Evolutionary conservation across 2,113 vertebrate species (phyloP).

Genomic region (Penelope pileata): DNA sequence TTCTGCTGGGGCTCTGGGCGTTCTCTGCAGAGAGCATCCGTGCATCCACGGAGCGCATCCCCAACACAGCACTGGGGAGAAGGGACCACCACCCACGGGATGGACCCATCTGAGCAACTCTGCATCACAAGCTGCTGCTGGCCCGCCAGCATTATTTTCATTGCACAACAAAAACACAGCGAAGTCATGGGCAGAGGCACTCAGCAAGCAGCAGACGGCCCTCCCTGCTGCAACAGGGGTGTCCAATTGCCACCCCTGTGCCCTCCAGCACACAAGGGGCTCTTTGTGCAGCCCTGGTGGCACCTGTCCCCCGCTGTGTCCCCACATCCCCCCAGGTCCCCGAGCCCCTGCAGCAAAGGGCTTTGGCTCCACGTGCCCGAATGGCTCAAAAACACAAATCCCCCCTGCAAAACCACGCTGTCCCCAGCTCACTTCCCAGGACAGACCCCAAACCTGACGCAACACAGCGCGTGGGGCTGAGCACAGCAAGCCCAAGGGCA

Average conservation of each 20-base stretch:
- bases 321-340: slow-evolving; percentile 9
- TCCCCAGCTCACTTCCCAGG: not conserved
- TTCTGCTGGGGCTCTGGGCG: no score
- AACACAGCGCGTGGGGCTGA: fast-evolving
- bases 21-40: no score
- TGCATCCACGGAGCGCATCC: not conserved
- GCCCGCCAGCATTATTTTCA: not conserved
- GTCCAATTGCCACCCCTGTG: not conserved
- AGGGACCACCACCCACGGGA: no score
- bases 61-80: not conserved
- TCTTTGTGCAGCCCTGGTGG: slow-evolving; percentile 66
- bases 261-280: slow-evolving; percentile 24
- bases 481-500: not conserved
- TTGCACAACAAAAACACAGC: not conserved
- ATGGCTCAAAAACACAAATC: no score
- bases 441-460: fast-evolving
- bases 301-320: slow-evolving; percentile 66
- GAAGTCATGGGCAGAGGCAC: not conserved
- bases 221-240: not conserved
- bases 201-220: not conserved
- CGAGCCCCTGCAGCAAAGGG: slow-evolving; percentile 13
- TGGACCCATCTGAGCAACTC: not conserved
- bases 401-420: fast-evolving
- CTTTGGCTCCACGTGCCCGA: slow-evolving; percentile 52
- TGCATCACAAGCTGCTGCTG: not conserved